Evolutionary conservation across 2,113 vertebrate species (phyloP).

Genomic region (Pseudorectes ferrugineus): DNA sequence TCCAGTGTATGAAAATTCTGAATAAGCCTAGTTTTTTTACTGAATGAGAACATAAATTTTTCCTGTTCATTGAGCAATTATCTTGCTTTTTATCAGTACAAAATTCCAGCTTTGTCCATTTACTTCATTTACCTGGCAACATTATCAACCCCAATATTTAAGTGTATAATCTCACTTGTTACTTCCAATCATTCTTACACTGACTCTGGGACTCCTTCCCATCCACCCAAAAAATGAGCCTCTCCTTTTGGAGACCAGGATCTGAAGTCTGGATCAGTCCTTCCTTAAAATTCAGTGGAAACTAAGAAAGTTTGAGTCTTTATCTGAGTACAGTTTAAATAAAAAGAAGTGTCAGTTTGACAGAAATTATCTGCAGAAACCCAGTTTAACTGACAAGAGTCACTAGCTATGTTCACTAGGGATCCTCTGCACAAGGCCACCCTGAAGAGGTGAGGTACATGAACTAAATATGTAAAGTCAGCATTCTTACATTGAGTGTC

Average conservation of each 20-base stretch:
- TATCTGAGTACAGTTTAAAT: neutral
- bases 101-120: neutral
- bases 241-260: neutral
- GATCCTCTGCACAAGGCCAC: neutral
- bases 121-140: neutral
- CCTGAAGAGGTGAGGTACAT: neutral
- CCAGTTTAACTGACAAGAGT: neutral
- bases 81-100: neutral
- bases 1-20: neutral
- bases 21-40: neutral
- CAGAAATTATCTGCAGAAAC: neutral
- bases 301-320: neutral
- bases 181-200: neutral
- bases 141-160: neutral
- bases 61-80: neutral
- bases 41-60: neutral
- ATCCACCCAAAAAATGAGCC: accelerated
- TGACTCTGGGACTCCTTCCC: neutral
- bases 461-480: neutral
- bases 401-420: neutral
- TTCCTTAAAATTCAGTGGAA: neutral
- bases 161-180: neutral
- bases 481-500: neutral
- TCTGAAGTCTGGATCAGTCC: neutral
- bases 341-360: neutral